These are phyloP conservation scores for Chromobotia macracanthus DNA, from an alignment of 2,797 vertebrate species.

Conservation along the genomic window DNA sequence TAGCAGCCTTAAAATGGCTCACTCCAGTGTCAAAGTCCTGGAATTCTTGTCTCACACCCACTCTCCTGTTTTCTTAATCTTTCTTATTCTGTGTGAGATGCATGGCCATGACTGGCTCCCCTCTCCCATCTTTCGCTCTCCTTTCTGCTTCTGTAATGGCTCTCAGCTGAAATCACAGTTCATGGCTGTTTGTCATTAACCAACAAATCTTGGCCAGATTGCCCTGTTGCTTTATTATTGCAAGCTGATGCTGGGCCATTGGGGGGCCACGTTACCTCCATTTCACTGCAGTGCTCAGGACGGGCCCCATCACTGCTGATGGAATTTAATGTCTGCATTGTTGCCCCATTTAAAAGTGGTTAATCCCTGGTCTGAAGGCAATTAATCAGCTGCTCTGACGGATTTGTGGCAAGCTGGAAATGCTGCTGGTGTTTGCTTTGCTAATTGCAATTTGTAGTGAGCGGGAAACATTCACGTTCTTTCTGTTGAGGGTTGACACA, in stretches of 20 bases:
- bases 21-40: slow-evolving; percentile 29
- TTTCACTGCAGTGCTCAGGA: slow-evolving; percentile 8
- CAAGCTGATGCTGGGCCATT: slow-evolving; percentile 45
- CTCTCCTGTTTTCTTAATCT: slow-evolving; percentile 44
- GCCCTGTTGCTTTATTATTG: slow-evolving; percentile 59
- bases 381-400: slow-evolving; percentile 55
- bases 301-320: slow-evolving; percentile 40
- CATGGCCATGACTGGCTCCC: slow-evolving; percentile 16
- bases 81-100: slow-evolving; percentile 30
- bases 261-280: slow-evolving; percentile 35
- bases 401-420: slow-evolving; percentile 28
- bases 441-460: slow-evolving; percentile 51
- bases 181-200: slow-evolving; percentile 37
- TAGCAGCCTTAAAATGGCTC: slow-evolving; percentile 11
- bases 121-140: slow-evolving; percentile 26
- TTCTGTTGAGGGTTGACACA: slow-evolving; percentile 11
- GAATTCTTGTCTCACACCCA: slow-evolving; percentile 34
- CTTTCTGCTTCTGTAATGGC: slow-evolving; percentile 45
- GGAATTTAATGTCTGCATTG: slow-evolving; percentile 52
- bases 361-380: slow-evolving; percentile 51
- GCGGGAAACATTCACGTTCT: slow-evolving; percentile 27
- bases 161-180: slow-evolving; percentile 58
- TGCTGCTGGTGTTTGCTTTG: slow-evolving; percentile 53
- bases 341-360: slow-evolving; percentile 53
- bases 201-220: slow-evolving; percentile 47